Evolutionary conservation across 2,113 vertebrate genomes (phyloP), one percentile per base, ranked within the genome.

Genomic region (Crotalus tigris): DNA sequence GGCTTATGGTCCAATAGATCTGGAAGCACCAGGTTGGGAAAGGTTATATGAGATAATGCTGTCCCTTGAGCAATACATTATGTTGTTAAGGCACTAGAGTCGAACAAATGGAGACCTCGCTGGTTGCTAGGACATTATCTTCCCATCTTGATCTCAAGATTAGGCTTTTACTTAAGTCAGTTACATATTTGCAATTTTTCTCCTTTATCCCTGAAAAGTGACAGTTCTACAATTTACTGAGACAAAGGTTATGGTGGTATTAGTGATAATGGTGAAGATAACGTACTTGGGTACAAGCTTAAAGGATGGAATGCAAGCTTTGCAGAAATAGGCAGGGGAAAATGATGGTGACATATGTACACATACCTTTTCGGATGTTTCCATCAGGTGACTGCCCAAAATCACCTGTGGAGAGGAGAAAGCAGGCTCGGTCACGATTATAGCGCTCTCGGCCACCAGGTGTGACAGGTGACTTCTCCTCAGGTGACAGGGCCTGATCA

Each of bases 311-410:
- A 51, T 49, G 86, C 86, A 87, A 87, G 86, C 58, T 75, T 92
- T 89, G 87, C 39, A 12, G 91, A 69, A 58, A 88, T 5, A 54
- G 24, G 39, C n/a, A 91, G 33, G 93, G 81, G 61, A 92, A 90
- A 89, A 19, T 91, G 95, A 96, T 95, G 91, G 33, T 81, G 75
- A 81, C 33, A 33, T n/a, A 69, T 6, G 54, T 85, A 55, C 19
- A 69, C 96, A 91, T 98, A 99, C 98, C 99, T 99, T 99, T 99
- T 96, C 98, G 98, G 97, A 99, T 98, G 96, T 98, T 99, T 93
- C 98, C 98, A 93, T 99, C 99, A 92, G 98, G 97, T 95, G 98
- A 98, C 87, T 98, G 98, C 46, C 96, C 96, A n/a, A 98, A 98
- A 97, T 99, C 99, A 21, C 98, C 98, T 53, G 98, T 98, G 97